Evolutionary conservation across 2,888 invertebrate species (phyloP).

Genomic region (Tromatobia lineatoria): DNA sequence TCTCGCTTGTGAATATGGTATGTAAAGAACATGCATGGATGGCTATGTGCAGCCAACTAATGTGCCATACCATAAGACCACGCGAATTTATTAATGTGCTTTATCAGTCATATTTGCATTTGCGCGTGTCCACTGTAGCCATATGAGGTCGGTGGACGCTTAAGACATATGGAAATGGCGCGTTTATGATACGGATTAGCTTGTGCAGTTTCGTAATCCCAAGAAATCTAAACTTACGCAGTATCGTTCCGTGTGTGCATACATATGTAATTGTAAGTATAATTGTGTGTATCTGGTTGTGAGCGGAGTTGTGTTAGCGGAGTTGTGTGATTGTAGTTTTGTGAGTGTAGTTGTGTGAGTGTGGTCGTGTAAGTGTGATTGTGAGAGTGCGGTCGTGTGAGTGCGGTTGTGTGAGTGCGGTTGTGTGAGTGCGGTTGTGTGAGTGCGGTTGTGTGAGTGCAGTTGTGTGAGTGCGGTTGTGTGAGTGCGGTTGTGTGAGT

Average conservation of each 20-base stretch:
- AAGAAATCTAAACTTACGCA: constrained; percentile 29
- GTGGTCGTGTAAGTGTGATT: no score
- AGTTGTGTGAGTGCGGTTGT: no score
- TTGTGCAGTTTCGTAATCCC: constrained; percentile 35
- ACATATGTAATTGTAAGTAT: neutral
- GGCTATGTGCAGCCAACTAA: constrained; percentile 16
- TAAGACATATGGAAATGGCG: constrained; percentile 43
- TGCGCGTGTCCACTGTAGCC: neutral
- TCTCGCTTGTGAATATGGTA: constrained; percentile 69
- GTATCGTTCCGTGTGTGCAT: neutral
- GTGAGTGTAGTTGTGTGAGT: no score
- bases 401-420: no score
- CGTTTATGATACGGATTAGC: constrained; percentile 45
- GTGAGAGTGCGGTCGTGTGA: no score
- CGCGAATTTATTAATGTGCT: neutral
- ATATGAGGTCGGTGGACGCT: constrained; percentile 10
- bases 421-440: no score
- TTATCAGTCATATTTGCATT: neutral
- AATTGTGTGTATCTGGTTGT: neutral
- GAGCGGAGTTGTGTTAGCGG: neutral
- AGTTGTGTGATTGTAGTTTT: no score
- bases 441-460: no score
- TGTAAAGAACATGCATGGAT: constrained; percentile 12
- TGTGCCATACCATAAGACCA: neutral
- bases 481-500: no score